phyloP scores from a whole-genome alignment of 2,888 invertebrate genomes.

The Tipula unca region DNA sequence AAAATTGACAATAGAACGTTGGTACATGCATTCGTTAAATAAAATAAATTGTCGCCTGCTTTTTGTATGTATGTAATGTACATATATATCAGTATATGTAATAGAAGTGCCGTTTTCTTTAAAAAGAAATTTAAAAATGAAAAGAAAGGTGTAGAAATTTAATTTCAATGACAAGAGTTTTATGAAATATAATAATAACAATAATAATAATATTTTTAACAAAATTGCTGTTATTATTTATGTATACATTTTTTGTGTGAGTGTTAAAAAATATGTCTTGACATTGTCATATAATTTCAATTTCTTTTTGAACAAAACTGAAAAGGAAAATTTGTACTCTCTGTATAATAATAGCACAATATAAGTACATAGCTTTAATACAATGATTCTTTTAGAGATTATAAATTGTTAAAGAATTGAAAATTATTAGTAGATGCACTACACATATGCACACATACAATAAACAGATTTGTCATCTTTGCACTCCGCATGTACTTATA shows the following conservation, averaged over 20 bases:
- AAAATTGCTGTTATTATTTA: background rate
- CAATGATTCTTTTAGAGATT: background rate
- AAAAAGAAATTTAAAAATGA: background rate
- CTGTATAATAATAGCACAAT: background rate
- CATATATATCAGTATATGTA: too few species aligned
- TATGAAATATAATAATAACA: background rate
- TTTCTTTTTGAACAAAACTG: background rate
- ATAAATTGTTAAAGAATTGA: background rate
- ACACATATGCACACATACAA: background rate
- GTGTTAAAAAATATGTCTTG: background rate
- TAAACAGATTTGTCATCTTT: background rate
- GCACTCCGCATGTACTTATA: background rate
- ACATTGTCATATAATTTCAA: background rate
- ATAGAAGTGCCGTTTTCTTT: background rate
- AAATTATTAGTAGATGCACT: too few species aligned
- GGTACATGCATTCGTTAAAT: background rate
- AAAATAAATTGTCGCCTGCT: background rate
- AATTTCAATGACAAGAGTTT: conserved; percentile 1
- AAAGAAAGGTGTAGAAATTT: conserved; percentile 14
- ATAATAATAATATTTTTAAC: background rate
- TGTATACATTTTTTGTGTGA: background rate
- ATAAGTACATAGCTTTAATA: background rate
- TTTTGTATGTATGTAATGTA: background rate
- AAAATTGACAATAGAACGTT: background rate
- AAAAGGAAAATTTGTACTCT: background rate